These are phyloP conservation scores for Limosa lapponica DNA, from an alignment of 2,797 vertebrate species.

Conservation along the genomic window DNA sequence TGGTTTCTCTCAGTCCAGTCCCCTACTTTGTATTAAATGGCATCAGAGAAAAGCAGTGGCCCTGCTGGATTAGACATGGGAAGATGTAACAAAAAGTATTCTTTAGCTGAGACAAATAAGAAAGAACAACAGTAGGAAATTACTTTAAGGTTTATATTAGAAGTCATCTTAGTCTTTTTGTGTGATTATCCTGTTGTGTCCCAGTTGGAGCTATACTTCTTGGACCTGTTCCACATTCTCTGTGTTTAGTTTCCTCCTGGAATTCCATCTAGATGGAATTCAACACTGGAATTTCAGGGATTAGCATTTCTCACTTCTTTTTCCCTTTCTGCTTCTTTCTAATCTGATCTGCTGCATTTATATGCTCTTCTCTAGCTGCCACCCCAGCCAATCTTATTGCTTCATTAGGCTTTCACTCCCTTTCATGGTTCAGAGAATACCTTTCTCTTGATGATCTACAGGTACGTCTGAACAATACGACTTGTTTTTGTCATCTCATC, in stretches of 20 bases:
- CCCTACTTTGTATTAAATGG: background rate
- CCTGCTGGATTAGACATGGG: background rate
- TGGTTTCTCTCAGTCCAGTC: background rate
- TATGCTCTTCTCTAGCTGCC: background rate
- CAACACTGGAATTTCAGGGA: background rate
- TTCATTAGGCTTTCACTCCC: constrained; percentile 34
- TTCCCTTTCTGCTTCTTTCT: constrained; percentile 20
- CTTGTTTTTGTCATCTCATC: background rate
- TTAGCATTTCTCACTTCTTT: background rate
- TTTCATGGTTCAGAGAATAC: constrained; percentile 11
- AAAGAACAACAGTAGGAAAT: background rate
- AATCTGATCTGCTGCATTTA: background rate
- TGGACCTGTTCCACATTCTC: background rate
- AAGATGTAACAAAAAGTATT: background rate
- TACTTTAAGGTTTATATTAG: background rate
- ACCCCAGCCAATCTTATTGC: background rate
- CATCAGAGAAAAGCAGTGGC: background rate
- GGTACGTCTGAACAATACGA: background rate
- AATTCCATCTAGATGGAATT: background rate
- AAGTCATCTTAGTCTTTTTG: background rate
- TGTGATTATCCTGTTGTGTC: background rate
- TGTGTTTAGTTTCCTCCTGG: background rate
- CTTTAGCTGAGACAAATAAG: background rate
- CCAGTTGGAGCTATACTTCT: background rate
- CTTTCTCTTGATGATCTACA: constrained; percentile 22